These are phyloP conservation scores for Colossoma macropomum DNA, from an alignment of 2,113 vertebrate genomes.

Conservation along the genomic window DNA sequence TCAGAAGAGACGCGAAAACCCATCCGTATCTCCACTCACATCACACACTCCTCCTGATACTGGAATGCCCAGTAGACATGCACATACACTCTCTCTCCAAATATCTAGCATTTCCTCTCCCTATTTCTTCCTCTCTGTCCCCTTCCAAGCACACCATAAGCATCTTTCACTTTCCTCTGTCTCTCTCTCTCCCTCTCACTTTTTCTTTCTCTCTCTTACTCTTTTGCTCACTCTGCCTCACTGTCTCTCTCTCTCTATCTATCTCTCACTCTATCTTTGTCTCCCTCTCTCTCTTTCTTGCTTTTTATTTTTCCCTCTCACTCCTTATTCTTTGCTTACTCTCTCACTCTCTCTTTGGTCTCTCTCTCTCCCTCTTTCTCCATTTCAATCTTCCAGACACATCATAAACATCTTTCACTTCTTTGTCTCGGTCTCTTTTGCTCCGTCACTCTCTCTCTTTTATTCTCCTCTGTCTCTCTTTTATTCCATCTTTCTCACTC, in stretches of 20 bases:
- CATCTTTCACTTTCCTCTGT: not conserved
- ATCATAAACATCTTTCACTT: too few species aligned
- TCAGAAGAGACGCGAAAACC: constrained; percentile 29
- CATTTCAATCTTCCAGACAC: too few species aligned
- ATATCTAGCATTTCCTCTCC: not conserved
- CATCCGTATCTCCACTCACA: constrained; percentile 28
- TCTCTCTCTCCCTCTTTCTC: not conserved
- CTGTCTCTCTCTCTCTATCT: too few species aligned
- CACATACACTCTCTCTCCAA: not conserved
- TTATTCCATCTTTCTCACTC: too few species aligned
- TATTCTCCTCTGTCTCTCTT: too few species aligned
- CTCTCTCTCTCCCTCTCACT: not conserved
- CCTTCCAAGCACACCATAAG: not conserved
- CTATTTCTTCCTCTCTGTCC: not conserved
- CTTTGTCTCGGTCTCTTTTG: too few species aligned
- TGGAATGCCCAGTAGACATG: not conserved
- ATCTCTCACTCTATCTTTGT: not conserved
- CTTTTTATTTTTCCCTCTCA: not conserved
- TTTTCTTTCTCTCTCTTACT: not conserved
- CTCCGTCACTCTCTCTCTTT: too few species aligned
- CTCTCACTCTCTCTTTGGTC: too few species aligned
- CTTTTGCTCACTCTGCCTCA: not conserved
- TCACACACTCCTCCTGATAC: constrained; percentile 16
- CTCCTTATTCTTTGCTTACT: too few species aligned
- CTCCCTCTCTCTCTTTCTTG: not conserved